These are phyloP conservation scores for Echinometra lucunter DNA, from an alignment of 53 echinoderm and acorn worm genomes.

Conservation along the genomic window DNA sequence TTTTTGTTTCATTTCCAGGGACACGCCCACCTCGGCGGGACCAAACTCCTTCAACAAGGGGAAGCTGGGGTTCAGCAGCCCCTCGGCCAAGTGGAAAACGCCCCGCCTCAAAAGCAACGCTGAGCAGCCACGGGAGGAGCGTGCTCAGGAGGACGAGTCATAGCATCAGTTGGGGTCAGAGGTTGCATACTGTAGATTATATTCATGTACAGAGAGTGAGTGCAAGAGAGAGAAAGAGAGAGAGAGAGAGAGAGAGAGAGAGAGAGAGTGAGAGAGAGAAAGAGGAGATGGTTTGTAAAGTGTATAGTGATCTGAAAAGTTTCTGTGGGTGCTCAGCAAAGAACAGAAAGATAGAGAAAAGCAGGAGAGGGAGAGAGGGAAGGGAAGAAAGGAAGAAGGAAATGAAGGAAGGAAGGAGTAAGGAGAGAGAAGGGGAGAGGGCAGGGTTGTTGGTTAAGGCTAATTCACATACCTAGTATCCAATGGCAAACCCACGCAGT, in stretches of 20 bases:
- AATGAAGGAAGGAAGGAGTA: no score
- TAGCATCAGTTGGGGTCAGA: not conserved
- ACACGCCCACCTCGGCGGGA: slow-evolving; percentile 90
- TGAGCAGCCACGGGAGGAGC: not conserved
- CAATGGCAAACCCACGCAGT: no score
- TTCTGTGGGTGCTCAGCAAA: no score
- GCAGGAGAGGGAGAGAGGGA: no score
- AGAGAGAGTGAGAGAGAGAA: not conserved
- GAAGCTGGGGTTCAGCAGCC: slow-evolving; percentile 83
- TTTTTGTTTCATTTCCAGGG: slow-evolving; percentile 47
- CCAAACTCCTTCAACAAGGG: slow-evolving; percentile 96
- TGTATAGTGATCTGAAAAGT: no score
- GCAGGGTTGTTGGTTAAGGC: no score
- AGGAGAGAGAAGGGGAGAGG: no score
- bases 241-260: not conserved
- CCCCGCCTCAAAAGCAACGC: slow-evolving; percentile 32
- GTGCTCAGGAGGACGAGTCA: not conserved
- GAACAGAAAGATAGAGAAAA: not conserved
- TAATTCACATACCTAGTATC: no score
- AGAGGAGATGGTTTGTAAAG: not conserved
- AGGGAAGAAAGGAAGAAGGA: no score
- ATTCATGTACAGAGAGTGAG: slow-evolving; percentile 22
- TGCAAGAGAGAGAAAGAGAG: not conserved
- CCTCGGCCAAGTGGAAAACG: slow-evolving; percentile 62
- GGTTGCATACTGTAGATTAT: not conserved